Conservation (phyloP, 2,113 vertebrate species). For the Lasiurus borealis region DNA sequence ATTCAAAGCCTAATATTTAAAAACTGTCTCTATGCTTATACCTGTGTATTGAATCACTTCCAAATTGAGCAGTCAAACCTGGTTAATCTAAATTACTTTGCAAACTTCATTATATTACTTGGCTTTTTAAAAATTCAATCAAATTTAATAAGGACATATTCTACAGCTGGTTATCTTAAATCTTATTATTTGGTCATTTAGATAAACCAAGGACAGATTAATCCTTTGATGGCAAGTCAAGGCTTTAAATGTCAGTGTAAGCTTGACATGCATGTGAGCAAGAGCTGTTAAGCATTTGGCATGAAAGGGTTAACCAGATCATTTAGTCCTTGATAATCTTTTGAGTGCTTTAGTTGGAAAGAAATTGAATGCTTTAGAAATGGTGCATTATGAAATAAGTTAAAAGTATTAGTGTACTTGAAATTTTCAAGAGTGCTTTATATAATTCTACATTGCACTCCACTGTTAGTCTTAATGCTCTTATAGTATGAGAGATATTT, state of each 20-base stretch:
- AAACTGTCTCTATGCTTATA: slow-evolving; percentile 47
- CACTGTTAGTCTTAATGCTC: not conserved
- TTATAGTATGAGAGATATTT: slow-evolving; percentile 42
- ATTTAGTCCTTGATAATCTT: slow-evolving; percentile 67
- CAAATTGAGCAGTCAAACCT: slow-evolving; percentile 81
- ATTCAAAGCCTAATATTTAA: slow-evolving; percentile 63
- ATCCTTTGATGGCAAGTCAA: slow-evolving; percentile 62
- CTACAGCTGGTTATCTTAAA: slow-evolving; percentile 75
- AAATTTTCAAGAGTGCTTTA: slow-evolving; percentile 78
- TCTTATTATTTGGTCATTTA: slow-evolving; percentile 78
- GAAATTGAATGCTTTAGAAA: slow-evolving; percentile 63
- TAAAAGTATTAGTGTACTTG: slow-evolving; percentile 70
- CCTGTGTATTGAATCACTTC: slow-evolving; percentile 67
- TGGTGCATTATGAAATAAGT: slow-evolving; percentile 67
- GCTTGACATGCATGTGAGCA: slow-evolving; percentile 30
- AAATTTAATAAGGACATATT: slow-evolving; percentile 79
- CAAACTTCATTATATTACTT: slow-evolving; percentile 81
- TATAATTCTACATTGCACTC: slow-evolving; percentile 42
- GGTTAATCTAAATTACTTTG: slow-evolving; percentile 81
- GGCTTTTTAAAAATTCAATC: slow-evolving; percentile 78
- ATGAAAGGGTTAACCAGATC: slow-evolving; percentile 76
- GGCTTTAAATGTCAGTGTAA: slow-evolving; percentile 67
- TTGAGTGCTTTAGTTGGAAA: slow-evolving; percentile 63
- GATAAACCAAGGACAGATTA: slow-evolving; percentile 74
- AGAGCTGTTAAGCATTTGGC: slow-evolving; percentile 16